Conservation (phyloP, 2,113 vertebrate genomes). For the Petrocephalus zakoni region DNA sequence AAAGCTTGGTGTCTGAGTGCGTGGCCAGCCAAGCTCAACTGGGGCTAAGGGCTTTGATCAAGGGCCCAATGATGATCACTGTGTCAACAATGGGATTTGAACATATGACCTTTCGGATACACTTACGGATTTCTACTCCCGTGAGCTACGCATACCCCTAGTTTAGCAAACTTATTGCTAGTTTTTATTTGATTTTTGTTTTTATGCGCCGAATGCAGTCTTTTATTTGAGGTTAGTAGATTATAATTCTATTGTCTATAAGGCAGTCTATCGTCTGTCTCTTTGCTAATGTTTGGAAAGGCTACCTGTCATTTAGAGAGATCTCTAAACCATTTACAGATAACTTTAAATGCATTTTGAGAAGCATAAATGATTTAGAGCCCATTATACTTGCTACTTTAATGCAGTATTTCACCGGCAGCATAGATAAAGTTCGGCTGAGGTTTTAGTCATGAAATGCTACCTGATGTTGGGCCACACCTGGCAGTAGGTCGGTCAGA, state of each 20-base stretch:
- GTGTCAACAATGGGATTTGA: background rate
- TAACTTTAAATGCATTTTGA: background rate
- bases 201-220: background rate
- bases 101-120: background rate
- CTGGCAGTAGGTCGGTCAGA: background rate
- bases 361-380: background rate
- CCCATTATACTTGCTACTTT: background rate
- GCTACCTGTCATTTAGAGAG: background rate
- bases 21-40: background rate
- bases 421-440: background rate
- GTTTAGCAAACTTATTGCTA: background rate
- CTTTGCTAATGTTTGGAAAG: background rate
- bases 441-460: background rate
- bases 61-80: background rate
- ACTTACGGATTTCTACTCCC: background rate
- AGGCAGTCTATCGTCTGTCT: background rate
- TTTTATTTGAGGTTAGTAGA: background rate
- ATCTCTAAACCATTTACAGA: background rate
- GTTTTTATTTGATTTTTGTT: background rate
- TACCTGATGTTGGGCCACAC: background rate
- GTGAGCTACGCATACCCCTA: background rate
- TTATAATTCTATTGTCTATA: slow-evolving; percentile 10
- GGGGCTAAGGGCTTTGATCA: background rate
- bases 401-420: background rate
- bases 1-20: background rate